Base-by-base conservation (phyloP, 2,113 vertebrate genomes). In the Dascyllus trimaculatus region DNA sequence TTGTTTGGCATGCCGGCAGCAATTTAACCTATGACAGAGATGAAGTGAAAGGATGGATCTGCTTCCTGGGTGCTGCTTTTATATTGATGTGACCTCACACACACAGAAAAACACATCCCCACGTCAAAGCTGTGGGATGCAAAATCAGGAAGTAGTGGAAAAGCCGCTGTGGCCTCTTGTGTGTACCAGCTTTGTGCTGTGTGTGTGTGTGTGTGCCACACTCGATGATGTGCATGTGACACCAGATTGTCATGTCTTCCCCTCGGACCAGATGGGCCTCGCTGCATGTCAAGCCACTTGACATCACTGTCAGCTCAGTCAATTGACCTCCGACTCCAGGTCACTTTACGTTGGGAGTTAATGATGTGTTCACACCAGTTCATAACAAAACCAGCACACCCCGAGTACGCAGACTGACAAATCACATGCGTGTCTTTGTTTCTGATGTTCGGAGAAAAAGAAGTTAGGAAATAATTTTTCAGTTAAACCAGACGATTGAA, bases 261-360 rank as follows among this genome's bases (percentile, higher is more conserved):
- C 75, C 82, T 45, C 32, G 35, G 87, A 73, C 81, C 93, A 95
- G 93, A 95, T 94, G 95, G 93, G 90, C 72, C 80, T 85, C 89
- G 54, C 68, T 78, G 87, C 77, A 45, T 51, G 91, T 82, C 71
- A 54, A 81, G 79, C 78, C 89, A 89, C 92, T 94, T 95, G 94
- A 94, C 93, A 93, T 93, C 88, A 56, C 88, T 93, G 90, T 91
- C 93, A 92, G 90, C 80, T 72, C 80, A 85, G 87, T 93, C 92
- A 93, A 82, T 92, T 94, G 92, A 94, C 93, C 94, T 93, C 87
- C 93, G 91, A 90, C 92, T 74, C 66, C 51, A n/a, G 92, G 92
- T 92, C 93, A 85, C 59, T 79, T 84, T 82, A 87, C 53, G 6
- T 78, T 78, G 84, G 53, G 64, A 90, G 85, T 92, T 94, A 94